Conservation (phyloP, 2,113 vertebrate genomes). For the Entomyzon cyanotis region DNA sequence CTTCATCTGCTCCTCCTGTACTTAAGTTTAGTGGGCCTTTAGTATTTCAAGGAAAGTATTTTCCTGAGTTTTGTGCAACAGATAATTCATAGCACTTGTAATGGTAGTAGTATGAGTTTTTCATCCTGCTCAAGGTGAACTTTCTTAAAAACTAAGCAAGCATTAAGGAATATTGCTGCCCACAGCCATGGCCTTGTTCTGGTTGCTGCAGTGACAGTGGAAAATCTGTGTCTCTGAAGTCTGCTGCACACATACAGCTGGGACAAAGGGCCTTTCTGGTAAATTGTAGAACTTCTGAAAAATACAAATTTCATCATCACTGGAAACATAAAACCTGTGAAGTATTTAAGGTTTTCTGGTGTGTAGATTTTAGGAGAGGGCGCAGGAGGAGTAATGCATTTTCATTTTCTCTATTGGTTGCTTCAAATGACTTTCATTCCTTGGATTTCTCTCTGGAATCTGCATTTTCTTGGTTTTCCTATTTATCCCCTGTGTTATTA, state of each 20-base stretch:
- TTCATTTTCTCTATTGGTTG: not conserved
- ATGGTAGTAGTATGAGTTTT: not conserved
- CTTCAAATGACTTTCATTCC: not conserved
- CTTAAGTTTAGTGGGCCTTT: not conserved
- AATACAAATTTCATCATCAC: not conserved
- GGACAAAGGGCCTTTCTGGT: not conserved
- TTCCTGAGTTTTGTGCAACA: not conserved
- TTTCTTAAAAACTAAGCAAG: not conserved
- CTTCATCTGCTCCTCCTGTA: not conserved
- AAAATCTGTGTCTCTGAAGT: not conserved
- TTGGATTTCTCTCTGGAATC: not conserved
- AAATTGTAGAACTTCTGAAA: not conserved
- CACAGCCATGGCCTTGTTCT: not conserved
- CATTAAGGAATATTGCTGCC: not conserved
- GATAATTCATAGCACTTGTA: not conserved
- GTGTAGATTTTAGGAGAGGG: not conserved
- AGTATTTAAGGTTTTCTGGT: not conserved
- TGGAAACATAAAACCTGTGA: not conserved
- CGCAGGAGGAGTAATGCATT: not conserved
- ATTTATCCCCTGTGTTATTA: not conserved
- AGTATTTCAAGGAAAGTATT: not conserved
- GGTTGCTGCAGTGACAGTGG: not conserved
- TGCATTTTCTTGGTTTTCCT: not conserved
- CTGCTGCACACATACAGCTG: not conserved
- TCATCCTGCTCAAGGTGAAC: not conserved